phyloP scores from a whole-genome alignment of 2,113 vertebrate species.

The Stercorarius parasiticus region DNA sequence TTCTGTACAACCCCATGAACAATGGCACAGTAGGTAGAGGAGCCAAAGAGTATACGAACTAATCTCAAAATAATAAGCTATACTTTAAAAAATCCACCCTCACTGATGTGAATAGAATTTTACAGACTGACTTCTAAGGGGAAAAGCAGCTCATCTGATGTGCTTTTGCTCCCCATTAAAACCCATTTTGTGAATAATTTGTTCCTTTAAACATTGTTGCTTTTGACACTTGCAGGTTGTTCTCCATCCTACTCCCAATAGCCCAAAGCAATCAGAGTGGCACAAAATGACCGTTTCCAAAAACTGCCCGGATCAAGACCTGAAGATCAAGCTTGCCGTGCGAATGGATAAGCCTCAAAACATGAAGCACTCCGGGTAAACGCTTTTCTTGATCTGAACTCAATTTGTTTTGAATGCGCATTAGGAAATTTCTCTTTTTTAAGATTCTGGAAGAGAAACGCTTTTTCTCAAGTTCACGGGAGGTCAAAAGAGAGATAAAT shows the following conservation, averaged over 20 bases:
- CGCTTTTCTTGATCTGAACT: neutral
- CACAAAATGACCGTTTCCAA: constrained; percentile 98
- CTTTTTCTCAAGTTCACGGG: neutral
- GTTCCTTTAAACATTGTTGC: neutral
- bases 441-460: neutral
- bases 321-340: constrained; percentile 95
- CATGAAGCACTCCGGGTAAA: constrained; percentile 99
- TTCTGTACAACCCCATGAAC: neutral
- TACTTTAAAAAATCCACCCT: neutral
- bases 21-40: neutral
- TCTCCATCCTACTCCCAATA: constrained; percentile 95
- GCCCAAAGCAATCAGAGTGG: constrained; percentile 94
- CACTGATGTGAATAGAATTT: neutral
- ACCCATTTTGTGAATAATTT: neutral
- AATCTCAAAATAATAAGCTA: neutral
- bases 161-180: neutral
- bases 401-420: neutral
- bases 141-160: neutral
- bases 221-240: constrained; percentile 84
- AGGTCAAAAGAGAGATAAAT: neutral
- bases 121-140: neutral
- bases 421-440: neutral
- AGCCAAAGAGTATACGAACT: neutral
- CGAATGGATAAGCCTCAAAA: constrained; percentile 99
- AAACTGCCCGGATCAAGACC: constrained; percentile 93